A percentile compares a stretch with the other conserved stretches of the same genome.
phyloP scores from a whole-genome alignment of 2,888 invertebrate genomes.

The Bedellia somnulentella region DNA sequence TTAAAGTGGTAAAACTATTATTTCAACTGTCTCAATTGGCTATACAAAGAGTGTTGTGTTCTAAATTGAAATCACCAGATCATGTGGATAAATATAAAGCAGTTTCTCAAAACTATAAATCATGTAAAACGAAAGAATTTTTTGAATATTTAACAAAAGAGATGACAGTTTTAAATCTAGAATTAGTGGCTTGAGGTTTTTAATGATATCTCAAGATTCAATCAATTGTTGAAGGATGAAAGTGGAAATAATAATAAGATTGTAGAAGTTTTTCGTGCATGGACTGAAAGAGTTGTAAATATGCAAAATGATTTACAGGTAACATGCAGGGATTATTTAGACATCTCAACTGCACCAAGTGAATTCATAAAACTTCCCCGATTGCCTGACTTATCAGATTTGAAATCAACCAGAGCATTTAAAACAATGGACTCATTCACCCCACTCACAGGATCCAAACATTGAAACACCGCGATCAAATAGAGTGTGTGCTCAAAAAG shows the following conservation, averaged over 20 bases:
- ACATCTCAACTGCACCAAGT: conserved; percentile 16
- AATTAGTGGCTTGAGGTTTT: conserved; percentile 22
- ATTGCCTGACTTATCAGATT: conserved; percentile 29
- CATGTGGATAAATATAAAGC: conserved; percentile 6
- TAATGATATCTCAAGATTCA: conserved; percentile 34
- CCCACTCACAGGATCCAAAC: conserved; percentile 28
- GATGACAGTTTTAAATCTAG: too few species aligned
- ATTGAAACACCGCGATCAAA: too few species aligned
- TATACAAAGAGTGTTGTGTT: conserved; percentile 21
- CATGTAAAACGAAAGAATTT: conserved; percentile 21
- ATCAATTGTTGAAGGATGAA: conserved; percentile 25
- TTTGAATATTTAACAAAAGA: conserved; percentile 23
- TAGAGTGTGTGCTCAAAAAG: too few species aligned
- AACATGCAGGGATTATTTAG: conserved; percentile 13
- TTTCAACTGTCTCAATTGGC: conserved; percentile 46
- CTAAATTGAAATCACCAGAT: conserved; percentile 25
- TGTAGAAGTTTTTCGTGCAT: conserved; percentile 17
- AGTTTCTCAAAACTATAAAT: neutral
- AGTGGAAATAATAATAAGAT: conserved; percentile 21
- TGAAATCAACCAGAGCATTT: conserved; percentile 23
- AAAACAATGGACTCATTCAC: conserved; percentile 32
- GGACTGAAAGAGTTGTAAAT: conserved; percentile 26
- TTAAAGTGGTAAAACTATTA: conserved; percentile 36
- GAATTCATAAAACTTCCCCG: conserved; percentile 27
- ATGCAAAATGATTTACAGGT: conserved; percentile 32